These are phyloP conservation scores for Herpetotheres cachinnans DNA, from an alignment of 2,113 vertebrate genomes.

Conservation along the genomic window DNA sequence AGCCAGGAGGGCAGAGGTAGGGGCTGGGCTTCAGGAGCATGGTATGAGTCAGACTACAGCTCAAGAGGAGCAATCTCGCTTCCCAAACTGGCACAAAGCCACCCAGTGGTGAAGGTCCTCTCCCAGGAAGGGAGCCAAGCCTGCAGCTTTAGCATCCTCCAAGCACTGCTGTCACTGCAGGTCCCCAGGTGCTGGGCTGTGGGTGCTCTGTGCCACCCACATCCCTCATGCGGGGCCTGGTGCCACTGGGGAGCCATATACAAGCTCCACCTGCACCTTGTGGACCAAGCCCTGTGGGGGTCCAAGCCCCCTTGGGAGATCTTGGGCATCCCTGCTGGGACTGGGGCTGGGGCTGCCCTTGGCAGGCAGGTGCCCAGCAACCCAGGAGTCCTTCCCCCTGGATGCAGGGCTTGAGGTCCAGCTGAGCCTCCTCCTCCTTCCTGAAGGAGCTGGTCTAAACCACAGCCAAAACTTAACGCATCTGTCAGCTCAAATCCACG, in stretches of 20 bases:
- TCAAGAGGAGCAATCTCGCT: background rate
- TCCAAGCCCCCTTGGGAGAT: fast-evolving
- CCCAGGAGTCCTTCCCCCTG: fast-evolving
- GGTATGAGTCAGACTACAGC: background rate
- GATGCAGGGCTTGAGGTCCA: background rate
- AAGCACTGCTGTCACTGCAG: fast-evolving
- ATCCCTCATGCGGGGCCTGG: fast-evolving
- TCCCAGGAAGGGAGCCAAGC: background rate
- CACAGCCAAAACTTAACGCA: background rate
- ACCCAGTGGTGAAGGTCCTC: background rate
- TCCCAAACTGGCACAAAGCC: background rate
- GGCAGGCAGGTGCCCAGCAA: no score
- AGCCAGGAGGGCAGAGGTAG: background rate
- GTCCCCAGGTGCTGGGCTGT: background rate
- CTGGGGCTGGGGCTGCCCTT: background rate
- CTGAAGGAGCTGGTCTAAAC: background rate
- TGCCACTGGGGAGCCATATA: background rate
- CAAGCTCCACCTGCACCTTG: background rate
- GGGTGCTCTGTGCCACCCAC: background rate
- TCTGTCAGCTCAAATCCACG: background rate
- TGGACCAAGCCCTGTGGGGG: fast-evolving
- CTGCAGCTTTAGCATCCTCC: background rate
- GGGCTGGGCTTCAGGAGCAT: background rate
- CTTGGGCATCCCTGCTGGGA: background rate
- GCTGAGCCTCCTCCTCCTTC: background rate